Conservation (phyloP, 2,888 invertebrate genomes). For the Pollenia amentaria region DNA sequence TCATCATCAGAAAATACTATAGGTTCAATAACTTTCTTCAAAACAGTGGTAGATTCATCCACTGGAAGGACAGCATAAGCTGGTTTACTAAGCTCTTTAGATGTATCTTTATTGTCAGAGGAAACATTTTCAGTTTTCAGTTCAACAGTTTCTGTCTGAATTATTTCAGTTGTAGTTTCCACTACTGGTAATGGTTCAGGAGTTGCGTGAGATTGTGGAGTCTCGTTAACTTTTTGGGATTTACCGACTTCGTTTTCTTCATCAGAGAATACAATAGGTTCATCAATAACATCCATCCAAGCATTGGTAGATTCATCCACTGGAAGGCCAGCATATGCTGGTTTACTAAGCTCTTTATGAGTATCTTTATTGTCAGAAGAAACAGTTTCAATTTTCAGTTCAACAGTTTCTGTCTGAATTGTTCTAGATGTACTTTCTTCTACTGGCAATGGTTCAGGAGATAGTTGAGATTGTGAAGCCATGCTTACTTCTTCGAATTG, state of each 20-base stretch:
- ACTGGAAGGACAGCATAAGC: constrained; percentile 79
- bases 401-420: background rate
- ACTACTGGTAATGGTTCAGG: background rate
- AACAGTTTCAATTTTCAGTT: background rate
- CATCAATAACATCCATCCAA: constrained; percentile 64
- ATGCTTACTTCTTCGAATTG: background rate
- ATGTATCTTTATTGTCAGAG: background rate
- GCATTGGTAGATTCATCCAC: constrained; percentile 72
- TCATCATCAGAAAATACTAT: constrained; percentile 82
- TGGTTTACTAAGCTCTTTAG: constrained; percentile 49
- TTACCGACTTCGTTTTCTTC: constrained; percentile 70
- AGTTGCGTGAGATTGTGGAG: too few relatives aligned
- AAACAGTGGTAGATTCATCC: constrained; percentile 81
- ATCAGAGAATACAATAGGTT: constrained; percentile 78
- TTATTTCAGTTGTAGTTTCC: background rate
- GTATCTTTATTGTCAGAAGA: background rate
- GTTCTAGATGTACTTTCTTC: background rate
- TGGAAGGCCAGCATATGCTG: constrained; percentile 77
- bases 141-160: background rate
- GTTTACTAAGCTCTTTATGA: constrained; percentile 75
- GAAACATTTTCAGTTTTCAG: background rate
- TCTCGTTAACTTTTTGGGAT: background rate
- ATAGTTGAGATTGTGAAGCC: background rate
- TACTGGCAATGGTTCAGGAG: background rate
- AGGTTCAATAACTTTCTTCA: constrained; percentile 82